Percentiles rank a stretch among this genome's conserved stretches.
These are phyloP conservation scores for Dasyurus viverrinus DNA, from an alignment of 2,113 vertebrate genomes.

Conservation along the genomic window DNA sequence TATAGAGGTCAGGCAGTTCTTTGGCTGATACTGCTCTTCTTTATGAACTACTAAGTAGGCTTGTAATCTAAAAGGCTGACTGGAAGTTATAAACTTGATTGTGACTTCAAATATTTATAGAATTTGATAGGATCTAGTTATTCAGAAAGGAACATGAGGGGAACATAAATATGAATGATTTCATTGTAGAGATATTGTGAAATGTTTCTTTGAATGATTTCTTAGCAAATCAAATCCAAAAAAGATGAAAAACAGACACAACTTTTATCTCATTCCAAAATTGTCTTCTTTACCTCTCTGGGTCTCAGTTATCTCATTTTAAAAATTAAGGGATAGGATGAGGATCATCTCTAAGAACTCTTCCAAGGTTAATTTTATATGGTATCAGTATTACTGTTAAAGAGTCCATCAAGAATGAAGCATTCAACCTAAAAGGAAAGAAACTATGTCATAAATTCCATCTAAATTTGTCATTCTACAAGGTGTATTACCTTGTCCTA, in stretches of 20 bases:
- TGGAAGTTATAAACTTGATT: neutral
- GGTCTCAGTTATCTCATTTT: neutral
- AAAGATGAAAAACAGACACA: neutral
- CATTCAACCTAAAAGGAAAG: conserved; percentile 24
- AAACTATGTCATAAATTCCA: conserved; percentile 26
- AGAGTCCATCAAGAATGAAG: conserved; percentile 34
- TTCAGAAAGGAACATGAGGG: neutral
- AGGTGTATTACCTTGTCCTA: neutral
- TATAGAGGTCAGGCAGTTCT: conserved; percentile 33
- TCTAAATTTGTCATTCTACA: neutral
- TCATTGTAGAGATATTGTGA: neutral
- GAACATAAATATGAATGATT: neutral
- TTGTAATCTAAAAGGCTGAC: neutral
- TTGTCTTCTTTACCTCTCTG: neutral
- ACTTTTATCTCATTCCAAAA: neutral
- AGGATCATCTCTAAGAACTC: neutral
- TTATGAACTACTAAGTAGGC: neutral
- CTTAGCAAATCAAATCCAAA: neutral
- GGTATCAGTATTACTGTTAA: conserved; percentile 29
- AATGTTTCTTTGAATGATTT: conserved; percentile 4
- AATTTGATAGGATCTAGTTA: neutral
- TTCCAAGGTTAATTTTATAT: neutral
- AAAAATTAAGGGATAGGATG: neutral
- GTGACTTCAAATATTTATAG: neutral
- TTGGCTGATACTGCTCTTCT: neutral